phyloP scores from a whole-genome alignment of 2,797 vertebrate genomes.

The Phataginus tricuspis region DNA sequence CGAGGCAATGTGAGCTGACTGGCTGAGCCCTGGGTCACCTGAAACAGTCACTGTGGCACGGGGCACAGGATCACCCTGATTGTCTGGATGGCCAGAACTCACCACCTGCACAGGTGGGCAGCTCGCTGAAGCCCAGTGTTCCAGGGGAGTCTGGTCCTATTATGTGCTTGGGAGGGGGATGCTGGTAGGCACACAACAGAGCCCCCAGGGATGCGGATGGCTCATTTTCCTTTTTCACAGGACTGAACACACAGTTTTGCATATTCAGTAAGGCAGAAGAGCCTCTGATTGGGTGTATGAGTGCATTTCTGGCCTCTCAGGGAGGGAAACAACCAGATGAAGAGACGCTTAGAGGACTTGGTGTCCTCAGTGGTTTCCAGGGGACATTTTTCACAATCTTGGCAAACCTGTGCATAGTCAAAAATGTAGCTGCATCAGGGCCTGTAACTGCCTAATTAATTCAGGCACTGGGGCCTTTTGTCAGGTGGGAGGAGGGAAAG shows the following conservation, averaged over 20 bases:
- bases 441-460: neutral
- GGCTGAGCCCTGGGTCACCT: neutral
- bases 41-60: neutral
- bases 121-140: neutral
- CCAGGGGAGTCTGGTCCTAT: neutral
- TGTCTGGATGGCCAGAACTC: neutral
- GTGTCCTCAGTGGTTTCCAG: neutral
- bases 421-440: neutral
- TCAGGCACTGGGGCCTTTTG: neutral
- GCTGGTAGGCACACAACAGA: neutral
- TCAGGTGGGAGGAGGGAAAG: neutral
- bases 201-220: neutral
- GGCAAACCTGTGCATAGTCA: neutral
- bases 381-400: neutral
- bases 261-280: neutral
- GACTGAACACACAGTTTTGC: constrained; percentile 18
- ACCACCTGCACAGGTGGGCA: fast-evolving
- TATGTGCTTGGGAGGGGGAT: neutral
- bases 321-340: neutral
- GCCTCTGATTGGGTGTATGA: neutral
- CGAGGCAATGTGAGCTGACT: neutral
- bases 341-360: neutral
- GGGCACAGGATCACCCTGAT: too few species aligned
- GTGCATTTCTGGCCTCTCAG: neutral
- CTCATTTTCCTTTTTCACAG: neutral